Percentiles rank a stretch among this genome's conserved stretches.
These are phyloP conservation scores for Bungarus multicinctus DNA, from an alignment of 2,113 vertebrate genomes.

Conservation along the genomic window DNA sequence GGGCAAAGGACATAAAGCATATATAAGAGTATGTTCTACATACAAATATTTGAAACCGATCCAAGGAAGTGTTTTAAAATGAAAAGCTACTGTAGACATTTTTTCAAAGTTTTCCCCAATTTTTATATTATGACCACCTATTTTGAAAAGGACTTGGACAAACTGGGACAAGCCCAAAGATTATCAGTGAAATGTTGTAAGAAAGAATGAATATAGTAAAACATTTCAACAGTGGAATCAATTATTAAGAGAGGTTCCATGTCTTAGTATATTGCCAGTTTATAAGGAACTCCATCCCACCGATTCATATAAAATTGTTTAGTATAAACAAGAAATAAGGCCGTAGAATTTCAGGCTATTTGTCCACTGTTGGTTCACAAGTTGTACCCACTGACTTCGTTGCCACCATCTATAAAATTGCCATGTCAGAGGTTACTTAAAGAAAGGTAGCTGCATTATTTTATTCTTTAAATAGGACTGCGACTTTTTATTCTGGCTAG, in stretches of 20 bases:
- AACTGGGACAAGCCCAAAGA: background rate
- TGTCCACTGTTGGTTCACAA: background rate
- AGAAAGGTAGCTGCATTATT: background rate
- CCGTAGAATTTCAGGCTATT: background rate
- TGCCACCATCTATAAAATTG: background rate
- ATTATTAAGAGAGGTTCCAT: background rate
- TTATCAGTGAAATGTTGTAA: background rate
- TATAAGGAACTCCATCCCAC: background rate
- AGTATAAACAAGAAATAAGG: background rate
- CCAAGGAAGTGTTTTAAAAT: background rate
- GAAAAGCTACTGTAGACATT: background rate
- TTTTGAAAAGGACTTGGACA: background rate
- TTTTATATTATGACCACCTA: background rate
- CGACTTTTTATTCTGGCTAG: background rate
- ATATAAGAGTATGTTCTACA: background rate
- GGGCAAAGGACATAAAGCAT: background rate
- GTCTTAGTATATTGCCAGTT: background rate
- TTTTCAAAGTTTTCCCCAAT: background rate
- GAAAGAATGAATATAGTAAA: background rate
- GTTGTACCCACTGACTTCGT: background rate
- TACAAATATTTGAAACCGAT: background rate
- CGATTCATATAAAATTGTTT: background rate
- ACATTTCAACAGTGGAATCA: background rate
- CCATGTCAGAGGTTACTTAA: background rate
- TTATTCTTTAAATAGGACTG: background rate